Conservation (phyloP, 1,140 invertebrate genomes). For the Reticulitermes speratus region DNA sequence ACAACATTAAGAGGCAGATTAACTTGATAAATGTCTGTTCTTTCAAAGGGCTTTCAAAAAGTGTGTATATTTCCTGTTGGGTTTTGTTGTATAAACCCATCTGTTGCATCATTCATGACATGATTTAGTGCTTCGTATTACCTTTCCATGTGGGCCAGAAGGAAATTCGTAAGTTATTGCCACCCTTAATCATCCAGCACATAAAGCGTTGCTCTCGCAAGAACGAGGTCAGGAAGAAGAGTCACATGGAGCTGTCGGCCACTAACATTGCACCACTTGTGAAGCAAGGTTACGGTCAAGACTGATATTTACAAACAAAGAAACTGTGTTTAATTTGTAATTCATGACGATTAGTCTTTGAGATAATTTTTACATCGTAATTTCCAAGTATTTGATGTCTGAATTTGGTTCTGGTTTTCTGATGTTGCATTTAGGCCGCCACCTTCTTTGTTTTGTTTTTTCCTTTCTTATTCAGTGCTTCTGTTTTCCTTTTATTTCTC, state of each 20-base stretch:
- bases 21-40: not conserved
- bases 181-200: not conserved
- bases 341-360: too few species aligned
- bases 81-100: not conserved
- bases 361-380: too few species aligned
- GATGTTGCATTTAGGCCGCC: too few species aligned
- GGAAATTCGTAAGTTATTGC: not conserved
- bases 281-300: too few species aligned
- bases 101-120: slow-evolving; percentile 10
- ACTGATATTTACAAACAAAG: too few species aligned
- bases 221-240: not conserved
- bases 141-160: not conserved
- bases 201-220: not conserved
- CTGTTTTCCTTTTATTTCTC: too few species aligned
- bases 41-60: not conserved
- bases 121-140: not conserved
- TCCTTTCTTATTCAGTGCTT: too few species aligned
- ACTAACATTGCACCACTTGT: too few species aligned
- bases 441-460: too few species aligned
- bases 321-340: too few species aligned
- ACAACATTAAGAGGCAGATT: not conserved
- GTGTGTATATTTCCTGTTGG: not conserved
- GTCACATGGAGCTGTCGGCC: not conserved
- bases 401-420: too few species aligned
- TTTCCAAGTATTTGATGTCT: too few species aligned